A percentile compares a stretch with the other conserved stretches of the same genome.
These are phyloP conservation scores for Latrodectus geometricus DNA, from an alignment of 1,140 invertebrate species.

Conservation along the genomic window DNA sequence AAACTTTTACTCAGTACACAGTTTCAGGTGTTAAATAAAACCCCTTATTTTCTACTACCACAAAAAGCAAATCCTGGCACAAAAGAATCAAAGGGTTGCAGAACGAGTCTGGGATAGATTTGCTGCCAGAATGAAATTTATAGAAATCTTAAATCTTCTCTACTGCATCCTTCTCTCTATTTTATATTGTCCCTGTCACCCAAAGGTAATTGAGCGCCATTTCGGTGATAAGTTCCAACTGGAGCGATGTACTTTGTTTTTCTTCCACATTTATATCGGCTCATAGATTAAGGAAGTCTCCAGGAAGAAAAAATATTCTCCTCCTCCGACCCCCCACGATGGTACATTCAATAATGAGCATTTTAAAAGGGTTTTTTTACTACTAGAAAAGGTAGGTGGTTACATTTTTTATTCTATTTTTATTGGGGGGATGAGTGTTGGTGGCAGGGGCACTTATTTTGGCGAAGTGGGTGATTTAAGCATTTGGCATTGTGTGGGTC, in stretches of 20 bases:
- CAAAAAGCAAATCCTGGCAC: no score
- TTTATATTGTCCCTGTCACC: not conserved
- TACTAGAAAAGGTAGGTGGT: constrained; percentile 24
- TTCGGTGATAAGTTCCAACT: no score
- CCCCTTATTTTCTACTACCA: no score
- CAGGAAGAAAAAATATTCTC: not conserved
- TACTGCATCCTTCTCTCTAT: constrained; percentile 11
- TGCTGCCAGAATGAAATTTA: not conserved
- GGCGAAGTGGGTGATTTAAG: constrained; percentile 46
- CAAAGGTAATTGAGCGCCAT: not conserved
- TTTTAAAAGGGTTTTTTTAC: constrained; percentile 30
- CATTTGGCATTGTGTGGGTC: constrained; percentile 33
- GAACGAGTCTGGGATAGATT: no score
- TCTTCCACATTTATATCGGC: not conserved
- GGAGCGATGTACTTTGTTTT: not conserved
- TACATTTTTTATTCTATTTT: not conserved
- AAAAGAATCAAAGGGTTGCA: no score
- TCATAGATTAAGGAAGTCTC: not conserved
- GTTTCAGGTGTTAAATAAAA: no score
- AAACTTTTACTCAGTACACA: no score
- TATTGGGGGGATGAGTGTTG: constrained; percentile 16
- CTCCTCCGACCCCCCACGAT: constrained; percentile 15
- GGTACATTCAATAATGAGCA: constrained; percentile 46
- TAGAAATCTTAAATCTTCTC: constrained; percentile 26
- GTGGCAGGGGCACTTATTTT: constrained; percentile 38